A percentile compares a stretch with the other conserved stretches of the same genome.
Evolutionary conservation across 2,888 invertebrate species (phyloP).

Genomic region (Danaus chrysippus): DNA sequence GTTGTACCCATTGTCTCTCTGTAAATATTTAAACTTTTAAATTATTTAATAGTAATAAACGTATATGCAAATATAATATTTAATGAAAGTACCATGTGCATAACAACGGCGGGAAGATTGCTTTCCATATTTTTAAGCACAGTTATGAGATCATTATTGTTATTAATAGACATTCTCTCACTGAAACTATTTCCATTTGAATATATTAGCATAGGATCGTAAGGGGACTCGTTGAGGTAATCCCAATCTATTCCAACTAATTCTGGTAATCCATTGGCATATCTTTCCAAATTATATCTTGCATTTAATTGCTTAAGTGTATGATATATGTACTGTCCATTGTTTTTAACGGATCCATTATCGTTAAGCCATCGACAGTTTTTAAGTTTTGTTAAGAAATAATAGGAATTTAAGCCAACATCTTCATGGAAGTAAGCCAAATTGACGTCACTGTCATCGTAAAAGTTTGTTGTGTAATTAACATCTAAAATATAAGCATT

Average conservation of each 20-base stretch:
- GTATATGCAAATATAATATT: background rate
- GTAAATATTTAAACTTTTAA: conserved; percentile 44
- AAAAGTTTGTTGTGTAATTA: conserved; percentile 62
- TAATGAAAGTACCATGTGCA: conserved; percentile 52
- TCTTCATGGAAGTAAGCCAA: conserved; percentile 86
- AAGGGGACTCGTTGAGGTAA: conserved; percentile 68
- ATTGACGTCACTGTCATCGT: conserved; percentile 73
- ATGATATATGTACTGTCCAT: conserved; percentile 81
- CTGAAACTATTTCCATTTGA: conserved; percentile 82
- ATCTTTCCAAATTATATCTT: conserved; percentile 84
- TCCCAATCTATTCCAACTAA: conserved; percentile 77
- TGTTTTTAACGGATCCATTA: conserved; percentile 49
- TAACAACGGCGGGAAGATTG: conserved; percentile 49
- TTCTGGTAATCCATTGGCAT: conserved; percentile 81
- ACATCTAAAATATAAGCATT: conserved; percentile 59
- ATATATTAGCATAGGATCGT: conserved; percentile 80
- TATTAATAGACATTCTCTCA: conserved; percentile 66
- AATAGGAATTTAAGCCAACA: conserved; percentile 82
- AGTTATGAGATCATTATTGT: conserved; percentile 50
- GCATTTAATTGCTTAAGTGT: conserved; percentile 83
- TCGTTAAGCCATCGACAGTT: conserved; percentile 74
- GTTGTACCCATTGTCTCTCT: conserved; percentile 57
- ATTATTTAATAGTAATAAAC: conserved; percentile 7
- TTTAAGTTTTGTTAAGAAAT: conserved; percentile 78
- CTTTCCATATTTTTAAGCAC: conserved; percentile 58